These are phyloP conservation scores for Dromas ardeola DNA, from an alignment of 2,113 vertebrate genomes.

Conservation along the genomic window DNA sequence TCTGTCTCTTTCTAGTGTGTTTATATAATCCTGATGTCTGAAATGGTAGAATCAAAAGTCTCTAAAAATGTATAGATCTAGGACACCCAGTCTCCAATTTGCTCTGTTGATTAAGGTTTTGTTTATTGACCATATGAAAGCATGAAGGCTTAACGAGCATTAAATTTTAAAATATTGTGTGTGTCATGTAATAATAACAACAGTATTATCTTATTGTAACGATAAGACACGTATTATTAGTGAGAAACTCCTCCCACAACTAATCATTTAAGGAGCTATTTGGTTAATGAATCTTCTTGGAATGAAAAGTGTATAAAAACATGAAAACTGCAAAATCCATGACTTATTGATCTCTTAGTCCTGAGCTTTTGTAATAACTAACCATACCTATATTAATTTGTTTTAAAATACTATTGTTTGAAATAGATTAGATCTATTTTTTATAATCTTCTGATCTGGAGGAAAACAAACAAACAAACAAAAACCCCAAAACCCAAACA, in stretches of 20 bases:
- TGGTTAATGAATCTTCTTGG: neutral
- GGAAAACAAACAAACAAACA: neutral
- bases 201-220: neutral
- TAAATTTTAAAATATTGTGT: neutral
- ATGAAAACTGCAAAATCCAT: neutral
- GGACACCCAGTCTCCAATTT: neutral
- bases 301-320: neutral
- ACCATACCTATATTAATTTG: neutral
- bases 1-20: neutral
- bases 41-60: neutral
- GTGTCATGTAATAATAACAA: neutral
- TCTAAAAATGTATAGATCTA: neutral
- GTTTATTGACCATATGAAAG: neutral
- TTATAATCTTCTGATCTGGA: neutral
- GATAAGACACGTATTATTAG: neutral
- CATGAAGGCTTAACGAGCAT: neutral
- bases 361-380: neutral
- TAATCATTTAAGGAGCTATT: neutral
- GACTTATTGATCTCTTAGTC: neutral
- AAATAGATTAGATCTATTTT: neutral
- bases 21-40: neutral
- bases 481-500: fast-evolving
- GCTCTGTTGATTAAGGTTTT: neutral
- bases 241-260: neutral
- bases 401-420: neutral